These are phyloP conservation scores for Emydura subglobosa DNA, from an alignment of 2,113 vertebrate genomes.

Conservation along the genomic window DNA sequence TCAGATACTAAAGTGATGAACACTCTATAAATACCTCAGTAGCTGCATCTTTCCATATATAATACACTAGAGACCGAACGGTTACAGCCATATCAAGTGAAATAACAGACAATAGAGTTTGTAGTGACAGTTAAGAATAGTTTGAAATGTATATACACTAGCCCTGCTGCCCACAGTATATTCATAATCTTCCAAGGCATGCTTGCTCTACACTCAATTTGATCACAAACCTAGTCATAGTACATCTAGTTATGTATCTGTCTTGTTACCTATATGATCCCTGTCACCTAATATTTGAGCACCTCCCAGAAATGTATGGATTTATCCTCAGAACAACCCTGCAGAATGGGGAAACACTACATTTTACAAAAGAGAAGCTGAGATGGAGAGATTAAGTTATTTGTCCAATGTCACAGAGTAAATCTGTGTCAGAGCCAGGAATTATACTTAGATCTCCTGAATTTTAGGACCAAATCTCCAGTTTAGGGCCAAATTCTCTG, in stretches of 20 bases:
- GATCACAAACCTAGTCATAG: not conserved
- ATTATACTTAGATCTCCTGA: not conserved
- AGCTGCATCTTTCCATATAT: not conserved
- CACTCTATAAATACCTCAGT: not conserved
- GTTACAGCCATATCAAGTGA: constrained; percentile 62
- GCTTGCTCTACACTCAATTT: constrained; percentile 51
- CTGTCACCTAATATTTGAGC: constrained; percentile 1
- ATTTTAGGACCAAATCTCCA: not conserved
- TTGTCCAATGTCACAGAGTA: not conserved
- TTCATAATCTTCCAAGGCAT: not conserved
- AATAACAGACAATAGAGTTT: constrained; percentile 62
- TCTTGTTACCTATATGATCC: constrained; percentile 12
- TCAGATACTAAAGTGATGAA: not conserved
- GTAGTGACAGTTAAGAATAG: constrained; percentile 35
- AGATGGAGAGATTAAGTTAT: not conserved
- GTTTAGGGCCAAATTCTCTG: not conserved
- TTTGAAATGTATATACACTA: constrained; percentile 52
- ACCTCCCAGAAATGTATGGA: not conserved
- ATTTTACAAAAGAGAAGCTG: not conserved
- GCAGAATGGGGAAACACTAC: not conserved
- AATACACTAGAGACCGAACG: constrained; percentile 4
- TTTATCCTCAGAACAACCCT: not conserved
- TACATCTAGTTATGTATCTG: not conserved
- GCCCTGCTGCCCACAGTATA: constrained; percentile 12
- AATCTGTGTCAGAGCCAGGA: not conserved